Evolutionary conservation across 2,797 vertebrate species (phyloP).

Genomic region (Spondyliosoma cantharus): DNA sequence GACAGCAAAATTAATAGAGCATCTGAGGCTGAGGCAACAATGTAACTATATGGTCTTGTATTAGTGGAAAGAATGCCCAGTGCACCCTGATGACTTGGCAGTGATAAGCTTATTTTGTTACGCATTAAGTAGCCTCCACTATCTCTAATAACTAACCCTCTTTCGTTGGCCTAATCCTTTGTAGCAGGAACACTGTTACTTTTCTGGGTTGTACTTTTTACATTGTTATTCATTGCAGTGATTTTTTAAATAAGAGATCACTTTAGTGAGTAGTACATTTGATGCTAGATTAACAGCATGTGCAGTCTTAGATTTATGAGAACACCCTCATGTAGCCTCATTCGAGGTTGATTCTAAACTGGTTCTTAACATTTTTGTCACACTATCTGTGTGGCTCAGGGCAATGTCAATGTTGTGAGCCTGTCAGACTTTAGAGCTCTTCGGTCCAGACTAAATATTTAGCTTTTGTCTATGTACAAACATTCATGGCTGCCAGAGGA

Average conservation of each 20-base stretch:
- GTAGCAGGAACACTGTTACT: constrained; percentile 10
- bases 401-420: not conserved
- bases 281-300: not conserved
- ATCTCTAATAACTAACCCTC: constrained; percentile 42
- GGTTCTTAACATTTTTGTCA: not conserved
- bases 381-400: not conserved
- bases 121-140: constrained; percentile 34
- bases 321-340: not conserved
- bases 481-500: not conserved
- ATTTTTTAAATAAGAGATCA: not conserved
- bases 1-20: not conserved
- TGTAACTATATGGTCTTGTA: not conserved
- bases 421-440: not conserved
- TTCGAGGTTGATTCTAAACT: not conserved
- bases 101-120: constrained; percentile 38
- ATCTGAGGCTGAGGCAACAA: not conserved
- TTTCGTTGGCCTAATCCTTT: constrained; percentile 32
- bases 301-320: not conserved
- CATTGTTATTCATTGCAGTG: too few species aligned
- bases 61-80: constrained; percentile 10
- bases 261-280: constrained; percentile 1
- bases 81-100: constrained; percentile 18
- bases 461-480: not conserved
- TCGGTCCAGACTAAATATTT: not conserved
- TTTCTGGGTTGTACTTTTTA: constrained; percentile 19